Evolutionary conservation across 2,797 vertebrate species (phyloP).

Genomic region (Emys orbicularis): DNA sequence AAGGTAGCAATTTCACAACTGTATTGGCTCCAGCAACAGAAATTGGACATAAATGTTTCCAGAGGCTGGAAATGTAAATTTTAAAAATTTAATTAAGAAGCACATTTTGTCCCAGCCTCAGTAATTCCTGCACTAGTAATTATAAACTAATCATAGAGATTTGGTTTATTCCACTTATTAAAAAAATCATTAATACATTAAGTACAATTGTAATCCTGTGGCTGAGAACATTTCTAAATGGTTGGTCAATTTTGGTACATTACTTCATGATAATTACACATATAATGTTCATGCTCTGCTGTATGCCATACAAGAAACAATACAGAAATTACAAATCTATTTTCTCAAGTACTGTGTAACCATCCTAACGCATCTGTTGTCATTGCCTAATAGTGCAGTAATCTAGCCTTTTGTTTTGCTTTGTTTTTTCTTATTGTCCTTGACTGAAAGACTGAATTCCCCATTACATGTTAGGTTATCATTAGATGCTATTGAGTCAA

Average conservation of each 20-base stretch:
- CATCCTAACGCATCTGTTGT: not conserved
- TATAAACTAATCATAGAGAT: constrained; percentile 24
- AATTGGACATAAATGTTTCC: constrained; percentile 59
- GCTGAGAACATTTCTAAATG: constrained; percentile 58
- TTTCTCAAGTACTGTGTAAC: constrained; percentile 1
- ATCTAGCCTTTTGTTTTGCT: not conserved
- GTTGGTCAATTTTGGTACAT: constrained; percentile 65
- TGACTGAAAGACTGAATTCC: not conserved
- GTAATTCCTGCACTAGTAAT: constrained; percentile 30
- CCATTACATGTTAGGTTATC: not conserved
- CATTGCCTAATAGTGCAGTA: not conserved
- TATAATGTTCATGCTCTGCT: constrained; percentile 56
- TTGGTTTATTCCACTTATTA: constrained; percentile 39
- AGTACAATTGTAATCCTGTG: constrained; percentile 54
- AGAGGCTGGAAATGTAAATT: constrained; percentile 35
- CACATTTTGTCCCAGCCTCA: constrained; percentile 17
- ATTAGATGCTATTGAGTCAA: not conserved
- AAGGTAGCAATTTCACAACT: constrained; percentile 60
- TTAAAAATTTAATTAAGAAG: constrained; percentile 28
- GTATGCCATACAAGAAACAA: constrained; percentile 39
- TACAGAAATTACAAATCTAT: constrained; percentile 22
- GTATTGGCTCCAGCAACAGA: constrained; percentile 51
- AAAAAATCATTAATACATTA: constrained; percentile 62
- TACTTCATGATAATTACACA: constrained; percentile 65
- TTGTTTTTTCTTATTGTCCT: not conserved